phyloP scores from a whole-genome alignment of 2,113 vertebrate species.

The Tachycineta bicolor region DNA sequence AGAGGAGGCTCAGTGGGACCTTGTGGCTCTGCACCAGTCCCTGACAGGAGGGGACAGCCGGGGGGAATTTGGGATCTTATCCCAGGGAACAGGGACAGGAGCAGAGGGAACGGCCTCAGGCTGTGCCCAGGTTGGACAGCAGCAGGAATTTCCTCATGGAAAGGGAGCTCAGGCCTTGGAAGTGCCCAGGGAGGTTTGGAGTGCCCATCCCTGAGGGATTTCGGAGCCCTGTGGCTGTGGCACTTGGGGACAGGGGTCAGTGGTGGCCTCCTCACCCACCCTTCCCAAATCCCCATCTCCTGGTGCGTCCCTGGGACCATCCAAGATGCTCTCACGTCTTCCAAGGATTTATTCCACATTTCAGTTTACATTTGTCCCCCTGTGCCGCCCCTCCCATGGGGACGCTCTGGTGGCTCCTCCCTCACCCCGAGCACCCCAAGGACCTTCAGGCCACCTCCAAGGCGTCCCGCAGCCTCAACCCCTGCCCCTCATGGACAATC shows the following conservation, averaged over 20 bases:
- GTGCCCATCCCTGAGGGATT: not conserved
- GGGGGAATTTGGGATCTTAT: fast-evolving
- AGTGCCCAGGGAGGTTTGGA: not conserved
- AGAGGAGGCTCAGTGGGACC: not conserved
- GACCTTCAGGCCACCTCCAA: not conserved
- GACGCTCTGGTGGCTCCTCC: not conserved
- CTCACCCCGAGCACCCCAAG: fast-evolving
- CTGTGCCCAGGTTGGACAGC: fast-evolving
- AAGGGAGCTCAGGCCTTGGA: fast-evolving
- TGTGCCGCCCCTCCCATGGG: not conserved
- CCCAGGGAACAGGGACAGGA: not conserved
- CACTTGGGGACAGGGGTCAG: fast-evolving
- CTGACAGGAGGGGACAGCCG: not conserved
- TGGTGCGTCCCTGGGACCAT: not conserved
- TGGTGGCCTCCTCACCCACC: not conserved
- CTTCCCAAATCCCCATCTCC: not conserved
- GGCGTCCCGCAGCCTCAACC: not conserved
- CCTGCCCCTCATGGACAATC: not conserved
- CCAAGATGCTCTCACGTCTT: not conserved
- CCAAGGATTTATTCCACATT: not conserved
- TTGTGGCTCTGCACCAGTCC: not conserved
- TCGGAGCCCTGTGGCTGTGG: not conserved
- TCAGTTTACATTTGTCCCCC: not conserved
- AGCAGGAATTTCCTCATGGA: not conserved
- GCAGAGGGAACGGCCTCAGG: fast-evolving